Conservation (phyloP, 2,113 vertebrate genomes). For the Myotis yumanensis region DNA sequence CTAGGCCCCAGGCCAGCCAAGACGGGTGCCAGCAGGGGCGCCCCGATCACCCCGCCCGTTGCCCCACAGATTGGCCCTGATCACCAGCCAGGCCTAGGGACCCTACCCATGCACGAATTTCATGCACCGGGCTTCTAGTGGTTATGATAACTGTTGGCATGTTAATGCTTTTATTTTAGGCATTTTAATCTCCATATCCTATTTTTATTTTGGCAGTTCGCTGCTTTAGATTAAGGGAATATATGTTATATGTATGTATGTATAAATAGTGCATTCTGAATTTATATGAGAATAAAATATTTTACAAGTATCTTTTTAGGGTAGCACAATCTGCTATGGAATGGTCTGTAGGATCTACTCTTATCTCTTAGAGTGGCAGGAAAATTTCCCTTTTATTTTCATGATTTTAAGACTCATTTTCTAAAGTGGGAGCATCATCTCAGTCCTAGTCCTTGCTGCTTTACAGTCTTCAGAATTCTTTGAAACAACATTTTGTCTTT, state of each 20-base stretch:
- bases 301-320: neutral
- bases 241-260: neutral
- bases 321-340: neutral
- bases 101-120: no score
- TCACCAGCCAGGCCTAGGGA: no score
- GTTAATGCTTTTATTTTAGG: neutral
- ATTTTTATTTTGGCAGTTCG: slow-evolving; percentile 41
- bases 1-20: no score
- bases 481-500: slow-evolving; percentile 21
- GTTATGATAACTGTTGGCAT: neutral
- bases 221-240: slow-evolving; percentile 32
- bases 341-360: neutral
- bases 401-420: neutral
- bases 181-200: neutral
- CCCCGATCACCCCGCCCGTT: no score
- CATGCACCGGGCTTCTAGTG: no score
- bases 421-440: neutral
- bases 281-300: slow-evolving; percentile 45
- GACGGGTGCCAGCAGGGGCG: no score
- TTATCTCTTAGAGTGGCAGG: slow-evolving; percentile 5
- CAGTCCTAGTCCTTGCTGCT: neutral
- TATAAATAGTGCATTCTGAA: neutral
- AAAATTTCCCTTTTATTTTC: neutral
- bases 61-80: no score
- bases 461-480: slow-evolving; percentile 21